Percentiles rank a stretch among this genome's conserved stretches.
phyloP scores from a whole-genome alignment of 2,797 vertebrate species.

The Melanotaenia nigrans region DNA sequence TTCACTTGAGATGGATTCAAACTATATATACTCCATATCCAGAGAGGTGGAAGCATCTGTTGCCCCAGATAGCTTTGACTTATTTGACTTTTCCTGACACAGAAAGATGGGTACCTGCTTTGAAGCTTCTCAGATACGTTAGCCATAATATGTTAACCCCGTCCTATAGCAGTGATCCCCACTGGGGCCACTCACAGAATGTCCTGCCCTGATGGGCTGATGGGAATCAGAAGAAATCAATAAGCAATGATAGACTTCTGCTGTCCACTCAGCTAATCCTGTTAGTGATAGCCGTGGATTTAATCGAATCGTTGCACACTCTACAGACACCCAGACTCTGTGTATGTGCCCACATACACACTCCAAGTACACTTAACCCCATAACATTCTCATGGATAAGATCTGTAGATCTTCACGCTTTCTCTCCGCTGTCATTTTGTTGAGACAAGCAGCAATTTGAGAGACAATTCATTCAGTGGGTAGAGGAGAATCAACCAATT shows the following conservation, averaged over 20 bases:
- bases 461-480: conserved; percentile 60
- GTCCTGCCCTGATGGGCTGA: conserved; percentile 78
- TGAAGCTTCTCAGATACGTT: conserved; percentile 64
- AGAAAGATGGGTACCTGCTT: conserved; percentile 68
- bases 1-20: conserved; percentile 62
- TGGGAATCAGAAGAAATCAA: conserved; percentile 84
- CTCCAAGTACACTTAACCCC: conserved; percentile 73
- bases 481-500: conserved; percentile 64
- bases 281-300: conserved; percentile 81
- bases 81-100: conserved; percentile 81
- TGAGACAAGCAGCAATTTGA: conserved; percentile 76
- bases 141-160: conserved; percentile 59
- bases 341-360: conserved; percentile 31
- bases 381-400: conserved; percentile 72
- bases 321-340: conserved; percentile 38
- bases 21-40: conserved; percentile 57
- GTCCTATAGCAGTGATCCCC: conserved; percentile 61
- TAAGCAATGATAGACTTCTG: conserved; percentile 85
- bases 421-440: conserved; percentile 66
- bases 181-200: conserved; percentile 71
- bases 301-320: conserved; percentile 81
- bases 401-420: conserved; percentile 71
- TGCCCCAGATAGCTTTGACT: conserved; percentile 80
- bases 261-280: conserved; percentile 82
- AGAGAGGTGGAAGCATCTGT: conserved; percentile 73